phyloP scores from a whole-genome alignment of 2,797 vertebrate species.

The Falco columbarius region DNA sequence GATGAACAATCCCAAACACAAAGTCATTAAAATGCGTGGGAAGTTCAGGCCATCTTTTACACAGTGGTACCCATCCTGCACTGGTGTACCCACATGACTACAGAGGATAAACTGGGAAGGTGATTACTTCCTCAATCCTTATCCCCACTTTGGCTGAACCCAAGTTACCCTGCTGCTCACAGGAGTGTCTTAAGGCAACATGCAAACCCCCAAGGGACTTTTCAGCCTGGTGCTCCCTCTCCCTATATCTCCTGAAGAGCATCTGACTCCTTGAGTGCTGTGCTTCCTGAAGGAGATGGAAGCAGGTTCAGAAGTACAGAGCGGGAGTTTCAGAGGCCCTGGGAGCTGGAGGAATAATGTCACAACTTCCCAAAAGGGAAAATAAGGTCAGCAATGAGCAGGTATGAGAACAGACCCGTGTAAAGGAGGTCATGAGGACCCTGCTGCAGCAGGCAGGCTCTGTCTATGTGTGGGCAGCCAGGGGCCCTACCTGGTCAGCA shows the following conservation, averaged over 20 bases:
- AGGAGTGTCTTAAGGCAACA: neutral
- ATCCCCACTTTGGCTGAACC: neutral
- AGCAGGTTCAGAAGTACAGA: neutral
- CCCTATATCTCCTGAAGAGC: neutral
- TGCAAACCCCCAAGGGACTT: neutral
- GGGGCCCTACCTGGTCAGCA: neutral
- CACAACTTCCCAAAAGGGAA: neutral
- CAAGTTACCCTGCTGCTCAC: neutral
- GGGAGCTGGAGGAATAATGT: neutral
- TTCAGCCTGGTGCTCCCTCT: neutral
- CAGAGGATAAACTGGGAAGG: neutral
- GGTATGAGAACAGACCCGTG: neutral
- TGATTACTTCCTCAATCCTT: fast-evolving
- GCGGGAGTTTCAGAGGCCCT: fast-evolving
- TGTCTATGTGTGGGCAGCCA: fast-evolving
- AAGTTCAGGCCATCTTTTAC: neutral
- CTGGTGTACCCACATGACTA: no score
- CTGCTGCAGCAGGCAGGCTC: neutral
- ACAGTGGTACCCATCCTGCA: fast-evolving
- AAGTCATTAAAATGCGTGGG: neutral
- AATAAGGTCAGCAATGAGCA: neutral
- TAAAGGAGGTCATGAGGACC: no score
- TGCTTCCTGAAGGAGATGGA: neutral
- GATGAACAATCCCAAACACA: no score
- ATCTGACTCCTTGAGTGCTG: fast-evolving